These are phyloP conservation scores for Ambastaia sidthimunki DNA, from an alignment of 2,797 vertebrate species.

Conservation along the genomic window DNA sequence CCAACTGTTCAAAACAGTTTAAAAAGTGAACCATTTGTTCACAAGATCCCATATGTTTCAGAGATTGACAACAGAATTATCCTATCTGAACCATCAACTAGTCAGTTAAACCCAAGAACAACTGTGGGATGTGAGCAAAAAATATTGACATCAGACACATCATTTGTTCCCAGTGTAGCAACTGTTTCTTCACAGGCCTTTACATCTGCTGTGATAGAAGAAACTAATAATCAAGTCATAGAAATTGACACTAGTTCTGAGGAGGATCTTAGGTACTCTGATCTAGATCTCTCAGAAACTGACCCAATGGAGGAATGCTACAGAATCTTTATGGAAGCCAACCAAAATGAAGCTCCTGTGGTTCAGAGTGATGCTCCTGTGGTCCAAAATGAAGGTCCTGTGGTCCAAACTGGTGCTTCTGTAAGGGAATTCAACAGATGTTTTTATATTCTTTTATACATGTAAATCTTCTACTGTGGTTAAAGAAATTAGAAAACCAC, in stretches of 20 bases:
- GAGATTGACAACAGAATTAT: background rate
- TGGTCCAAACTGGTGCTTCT: constrained; percentile 21
- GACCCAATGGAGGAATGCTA: constrained; percentile 82
- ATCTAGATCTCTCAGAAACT: constrained; percentile 74
- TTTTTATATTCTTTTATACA: background rate
- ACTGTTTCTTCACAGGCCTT: constrained; percentile 27
- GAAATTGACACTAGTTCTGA: constrained; percentile 69
- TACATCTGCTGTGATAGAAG: constrained; percentile 14
- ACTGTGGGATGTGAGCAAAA: constrained; percentile 11
- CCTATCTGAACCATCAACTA: constrained; percentile 13
- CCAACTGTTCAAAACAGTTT: constrained; percentile 12
- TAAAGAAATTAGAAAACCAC: too few species aligned
- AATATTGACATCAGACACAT: constrained; percentile 28
- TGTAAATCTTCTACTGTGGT: background rate
- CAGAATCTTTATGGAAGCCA: constrained; percentile 83
- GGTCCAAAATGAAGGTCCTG: background rate
- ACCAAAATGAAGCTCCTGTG: constrained; percentile 52
- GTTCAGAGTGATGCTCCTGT: background rate
- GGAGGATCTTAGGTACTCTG: constrained; percentile 67
- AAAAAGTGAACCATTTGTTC: constrained; percentile 13
- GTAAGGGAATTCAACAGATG: constrained; percentile 66
- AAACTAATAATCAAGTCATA: constrained; percentile 34
- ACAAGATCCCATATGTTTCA: constrained; percentile 46
- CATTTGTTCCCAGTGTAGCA: background rate
- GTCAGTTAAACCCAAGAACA: constrained; percentile 4